These are phyloP conservation scores for Budorcas taxicolor DNA, from an alignment of 2,113 vertebrate genomes.

Conservation along the genomic window DNA sequence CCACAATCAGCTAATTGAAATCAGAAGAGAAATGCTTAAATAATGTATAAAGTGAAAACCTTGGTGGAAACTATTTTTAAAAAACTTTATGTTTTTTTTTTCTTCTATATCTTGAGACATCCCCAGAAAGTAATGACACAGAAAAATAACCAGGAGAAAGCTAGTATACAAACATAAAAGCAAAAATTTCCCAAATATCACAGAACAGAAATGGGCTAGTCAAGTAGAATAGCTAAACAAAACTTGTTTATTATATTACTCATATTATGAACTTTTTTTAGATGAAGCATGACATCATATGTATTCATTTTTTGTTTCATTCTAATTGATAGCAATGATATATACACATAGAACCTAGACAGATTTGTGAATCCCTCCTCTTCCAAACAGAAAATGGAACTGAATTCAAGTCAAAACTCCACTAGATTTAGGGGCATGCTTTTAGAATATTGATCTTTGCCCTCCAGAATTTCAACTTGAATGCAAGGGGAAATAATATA, in stretches of 20 bases:
- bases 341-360: not conserved
- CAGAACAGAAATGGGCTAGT: not conserved
- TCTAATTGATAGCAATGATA: not conserved
- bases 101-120: not conserved
- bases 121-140: not conserved
- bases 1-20: slow-evolving; percentile 22
- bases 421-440: not conserved
- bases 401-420: not conserved
- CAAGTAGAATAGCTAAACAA: not conserved
- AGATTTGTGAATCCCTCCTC: not conserved
- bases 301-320: not conserved
- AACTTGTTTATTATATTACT: not conserved
- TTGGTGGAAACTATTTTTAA: not conserved
- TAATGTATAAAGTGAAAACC: not conserved
- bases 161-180: not conserved
- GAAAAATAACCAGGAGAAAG: not conserved
- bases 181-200: not conserved
- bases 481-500: not conserved
- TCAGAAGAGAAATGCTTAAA: slow-evolving; percentile 11
- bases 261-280: not conserved
- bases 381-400: not conserved
- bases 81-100: not conserved
- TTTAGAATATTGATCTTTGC: not conserved
- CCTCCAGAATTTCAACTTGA: not conserved
- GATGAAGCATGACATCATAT: not conserved